These are phyloP conservation scores for Eolophus roseicapilla DNA, from an alignment of 2,113 vertebrate species.

Conservation along the genomic window DNA sequence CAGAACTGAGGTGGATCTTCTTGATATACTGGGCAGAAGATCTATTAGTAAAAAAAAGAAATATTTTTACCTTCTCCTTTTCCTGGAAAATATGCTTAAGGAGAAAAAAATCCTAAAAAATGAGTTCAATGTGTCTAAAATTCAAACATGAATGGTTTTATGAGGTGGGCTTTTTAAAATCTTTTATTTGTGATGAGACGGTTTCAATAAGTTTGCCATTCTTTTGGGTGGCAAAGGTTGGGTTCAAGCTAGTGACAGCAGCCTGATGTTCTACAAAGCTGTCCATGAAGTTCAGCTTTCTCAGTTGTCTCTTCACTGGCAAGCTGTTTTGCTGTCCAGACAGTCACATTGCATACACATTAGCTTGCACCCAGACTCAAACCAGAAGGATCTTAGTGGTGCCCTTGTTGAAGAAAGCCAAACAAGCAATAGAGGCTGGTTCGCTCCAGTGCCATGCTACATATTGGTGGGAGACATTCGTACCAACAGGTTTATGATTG, in stretches of 20 bases:
- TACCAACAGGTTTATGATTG: not conserved
- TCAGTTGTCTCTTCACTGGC: not conserved
- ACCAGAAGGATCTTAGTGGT: not conserved
- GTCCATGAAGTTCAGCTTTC: not conserved
- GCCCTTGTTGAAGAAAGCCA: not conserved
- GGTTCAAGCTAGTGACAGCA: not conserved
- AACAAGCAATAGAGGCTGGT: not conserved
- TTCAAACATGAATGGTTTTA: not conserved
- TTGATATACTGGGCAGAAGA: not conserved
- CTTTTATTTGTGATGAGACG: not conserved
- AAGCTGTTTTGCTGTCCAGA: not conserved
- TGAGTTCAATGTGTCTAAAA: not conserved
- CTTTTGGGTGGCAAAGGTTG: not conserved
- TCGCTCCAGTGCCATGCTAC: not conserved
- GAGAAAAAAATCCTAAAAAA: not conserved
- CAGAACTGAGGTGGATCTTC: not conserved
- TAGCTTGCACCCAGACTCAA: not conserved
- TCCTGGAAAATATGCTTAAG: not conserved
- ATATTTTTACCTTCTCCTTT: not conserved
- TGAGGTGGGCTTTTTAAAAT: not conserved
- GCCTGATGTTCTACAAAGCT: not conserved
- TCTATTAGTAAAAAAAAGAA: not conserved
- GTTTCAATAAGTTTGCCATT: not conserved
- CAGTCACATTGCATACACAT: not conserved
- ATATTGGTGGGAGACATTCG: not conserved